Conservation (phyloP, 2,797 vertebrate species). For the Hoplostethus atlanticus region DNA sequence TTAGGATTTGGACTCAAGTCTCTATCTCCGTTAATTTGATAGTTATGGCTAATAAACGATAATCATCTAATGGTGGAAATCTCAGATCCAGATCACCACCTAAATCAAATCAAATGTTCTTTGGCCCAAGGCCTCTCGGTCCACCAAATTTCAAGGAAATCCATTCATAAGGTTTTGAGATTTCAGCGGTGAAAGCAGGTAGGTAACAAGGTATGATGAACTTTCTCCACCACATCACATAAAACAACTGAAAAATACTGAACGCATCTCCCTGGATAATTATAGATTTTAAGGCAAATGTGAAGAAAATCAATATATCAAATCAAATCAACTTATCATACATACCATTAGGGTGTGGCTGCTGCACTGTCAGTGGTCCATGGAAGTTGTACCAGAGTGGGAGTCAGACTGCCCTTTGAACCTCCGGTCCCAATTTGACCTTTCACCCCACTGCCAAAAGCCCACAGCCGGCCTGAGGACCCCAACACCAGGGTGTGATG, state of each 20-base stretch:
- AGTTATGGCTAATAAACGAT: no score
- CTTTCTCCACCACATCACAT: no score
- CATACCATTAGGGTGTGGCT: constrained; percentile 52
- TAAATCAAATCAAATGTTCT: no score
- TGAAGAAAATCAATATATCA: not conserved
- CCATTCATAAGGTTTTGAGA: no score
- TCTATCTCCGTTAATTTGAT: no score
- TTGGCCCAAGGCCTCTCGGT: no score
- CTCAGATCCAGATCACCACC: no score
- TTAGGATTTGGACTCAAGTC: no score
- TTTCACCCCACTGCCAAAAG: constrained; percentile 85
- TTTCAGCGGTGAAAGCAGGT: no score
- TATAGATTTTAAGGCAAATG: not conserved
- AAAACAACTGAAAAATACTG: no score
- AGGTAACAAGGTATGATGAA: not conserved
- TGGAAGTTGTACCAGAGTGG: constrained; percentile 77
- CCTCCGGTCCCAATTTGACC: constrained; percentile 78
- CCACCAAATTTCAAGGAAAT: no score
- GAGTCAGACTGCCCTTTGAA: constrained; percentile 71
- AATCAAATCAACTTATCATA: not conserved
- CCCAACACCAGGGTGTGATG: constrained; percentile 86
- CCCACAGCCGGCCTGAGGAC: constrained; percentile 84
- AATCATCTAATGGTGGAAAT: no score
- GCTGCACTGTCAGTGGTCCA: constrained; percentile 44
- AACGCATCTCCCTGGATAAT: not conserved